Conservation (phyloP, 2,113 vertebrate genomes). For the Arothron firmamentum region DNA sequence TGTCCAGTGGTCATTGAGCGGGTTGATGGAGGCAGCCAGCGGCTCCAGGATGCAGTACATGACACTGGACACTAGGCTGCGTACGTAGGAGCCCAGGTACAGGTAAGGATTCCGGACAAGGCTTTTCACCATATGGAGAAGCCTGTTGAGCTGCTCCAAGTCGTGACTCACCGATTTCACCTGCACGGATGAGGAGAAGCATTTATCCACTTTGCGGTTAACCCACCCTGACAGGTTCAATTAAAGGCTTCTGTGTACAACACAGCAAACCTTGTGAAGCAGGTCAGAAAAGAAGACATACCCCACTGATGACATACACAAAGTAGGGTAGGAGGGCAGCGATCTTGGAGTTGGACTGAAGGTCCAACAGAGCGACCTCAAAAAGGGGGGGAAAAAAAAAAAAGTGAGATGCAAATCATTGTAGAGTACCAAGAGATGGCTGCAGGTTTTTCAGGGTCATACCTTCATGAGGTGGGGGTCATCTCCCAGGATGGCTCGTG, state of each 20-base stretch:
- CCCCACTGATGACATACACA: conserved; percentile 92
- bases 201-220: not conserved
- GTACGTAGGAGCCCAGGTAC: conserved; percentile 87
- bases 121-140: conserved; percentile 88
- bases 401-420: not conserved
- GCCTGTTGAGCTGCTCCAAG: conserved; percentile 86
- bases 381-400: not conserved
- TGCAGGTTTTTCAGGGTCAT: not conserved
- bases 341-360: conserved; percentile 91
- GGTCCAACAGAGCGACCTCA: conserved; percentile 87
- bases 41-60: conserved; percentile 94
- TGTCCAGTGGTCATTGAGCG: conserved; percentile 96
- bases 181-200: conserved; percentile 50
- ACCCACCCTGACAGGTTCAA: no score
- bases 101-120: conserved; percentile 88
- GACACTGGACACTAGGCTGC: conserved; percentile 87
- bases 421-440: no score
- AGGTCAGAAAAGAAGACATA: conserved; percentile 47
- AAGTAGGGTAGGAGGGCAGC: conserved; percentile 90
- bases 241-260: no score
- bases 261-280: not conserved
- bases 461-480: conserved; percentile 93
- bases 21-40: conserved; percentile 90
- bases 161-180: conserved; percentile 93
- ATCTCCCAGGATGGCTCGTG: conserved; percentile 85